Evolutionary conservation across 1,140 invertebrate species (phyloP).

Genomic region (Solenopsis invicta): DNA sequence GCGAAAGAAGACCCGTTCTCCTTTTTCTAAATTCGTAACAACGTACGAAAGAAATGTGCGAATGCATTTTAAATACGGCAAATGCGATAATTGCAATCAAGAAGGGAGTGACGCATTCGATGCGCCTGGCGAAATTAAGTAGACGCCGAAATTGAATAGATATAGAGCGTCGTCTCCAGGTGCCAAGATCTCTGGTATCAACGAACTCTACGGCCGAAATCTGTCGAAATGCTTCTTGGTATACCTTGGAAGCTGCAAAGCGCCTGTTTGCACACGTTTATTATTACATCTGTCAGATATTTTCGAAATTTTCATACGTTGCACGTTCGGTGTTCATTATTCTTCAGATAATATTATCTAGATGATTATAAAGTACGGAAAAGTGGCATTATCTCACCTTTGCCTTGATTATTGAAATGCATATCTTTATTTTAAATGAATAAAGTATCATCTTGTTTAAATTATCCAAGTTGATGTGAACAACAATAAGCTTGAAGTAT

Average conservation of each 20-base stretch:
- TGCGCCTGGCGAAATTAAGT: slow-evolving; percentile 35
- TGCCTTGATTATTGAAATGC: too few relatives aligned
- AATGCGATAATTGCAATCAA: slow-evolving; percentile 2
- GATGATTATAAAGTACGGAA: too few relatives aligned
- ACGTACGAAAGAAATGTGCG: neutral
- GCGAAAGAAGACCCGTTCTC: neutral
- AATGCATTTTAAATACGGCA: neutral
- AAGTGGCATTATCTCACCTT: too few relatives aligned
- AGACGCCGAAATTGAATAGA: slow-evolving; percentile 35
- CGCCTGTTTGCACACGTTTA: neutral
- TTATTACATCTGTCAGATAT: neutral
- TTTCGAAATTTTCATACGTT: neutral
- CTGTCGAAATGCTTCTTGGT: slow-evolving; percentile 19
- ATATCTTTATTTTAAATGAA: too few relatives aligned
- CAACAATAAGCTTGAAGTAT: too few relatives aligned
- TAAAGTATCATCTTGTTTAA: too few relatives aligned
- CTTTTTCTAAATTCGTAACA: neutral
- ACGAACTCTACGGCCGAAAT: slow-evolving; percentile 55
- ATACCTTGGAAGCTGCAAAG: neutral
- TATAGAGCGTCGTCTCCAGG: slow-evolving; percentile 31
- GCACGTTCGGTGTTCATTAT: too few relatives aligned
- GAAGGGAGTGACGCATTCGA: slow-evolving; percentile 1
- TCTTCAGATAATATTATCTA: too few relatives aligned
- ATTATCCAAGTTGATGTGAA: too few relatives aligned
- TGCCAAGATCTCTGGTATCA: slow-evolving; percentile 64